Conservation (phyloP, 37 sponge, comb jelly and placozoan genomes). For the Theonella swinhoei region DNA sequence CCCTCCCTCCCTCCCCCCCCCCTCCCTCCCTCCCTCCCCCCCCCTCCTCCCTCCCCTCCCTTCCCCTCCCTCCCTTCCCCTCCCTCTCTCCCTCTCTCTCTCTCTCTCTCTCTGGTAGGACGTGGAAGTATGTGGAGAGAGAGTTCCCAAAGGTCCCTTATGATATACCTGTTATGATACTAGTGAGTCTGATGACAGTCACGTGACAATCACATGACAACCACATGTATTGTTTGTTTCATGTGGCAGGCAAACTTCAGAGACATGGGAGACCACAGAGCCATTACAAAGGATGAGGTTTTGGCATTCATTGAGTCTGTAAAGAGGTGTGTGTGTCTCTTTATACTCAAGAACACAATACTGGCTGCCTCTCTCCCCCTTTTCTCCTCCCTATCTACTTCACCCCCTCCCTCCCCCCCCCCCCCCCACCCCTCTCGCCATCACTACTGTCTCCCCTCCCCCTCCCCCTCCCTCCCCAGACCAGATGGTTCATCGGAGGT, state of each 20-base stretch:
- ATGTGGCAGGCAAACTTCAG: constrained; percentile 73
- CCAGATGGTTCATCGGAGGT: constrained; percentile 83
- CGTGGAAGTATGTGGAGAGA: constrained; percentile 88
- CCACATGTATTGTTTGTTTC: neutral
- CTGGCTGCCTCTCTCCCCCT: neutral
- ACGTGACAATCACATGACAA: neutral
- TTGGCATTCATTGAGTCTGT: constrained; percentile 41
- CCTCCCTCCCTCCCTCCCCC: neutral
- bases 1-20: too few relatives aligned
- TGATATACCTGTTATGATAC: constrained; percentile 85
- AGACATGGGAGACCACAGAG: constrained; percentile 84
- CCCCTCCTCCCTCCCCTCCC: neutral
- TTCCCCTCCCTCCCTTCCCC: neutral
- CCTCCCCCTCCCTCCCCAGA: constrained; percentile 15
- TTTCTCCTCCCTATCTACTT: neutral
- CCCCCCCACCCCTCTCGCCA: constrained; percentile 1
- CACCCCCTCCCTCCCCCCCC: neutral
- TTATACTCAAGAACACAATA: neutral
- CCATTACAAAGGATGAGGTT: constrained; percentile 60
- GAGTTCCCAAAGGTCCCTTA: constrained; percentile 80
- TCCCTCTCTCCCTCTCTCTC: neutral
- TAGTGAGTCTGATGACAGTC: constrained; percentile 60
- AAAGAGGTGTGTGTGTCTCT: neutral
- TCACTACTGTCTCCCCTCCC: neutral
- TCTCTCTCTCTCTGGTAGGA: too few relatives aligned